Percentiles rank a stretch among this genome's conserved stretches.
Conservation (phyloP, 1,140 invertebrate species). For the Drosophila truncata region DNA sequence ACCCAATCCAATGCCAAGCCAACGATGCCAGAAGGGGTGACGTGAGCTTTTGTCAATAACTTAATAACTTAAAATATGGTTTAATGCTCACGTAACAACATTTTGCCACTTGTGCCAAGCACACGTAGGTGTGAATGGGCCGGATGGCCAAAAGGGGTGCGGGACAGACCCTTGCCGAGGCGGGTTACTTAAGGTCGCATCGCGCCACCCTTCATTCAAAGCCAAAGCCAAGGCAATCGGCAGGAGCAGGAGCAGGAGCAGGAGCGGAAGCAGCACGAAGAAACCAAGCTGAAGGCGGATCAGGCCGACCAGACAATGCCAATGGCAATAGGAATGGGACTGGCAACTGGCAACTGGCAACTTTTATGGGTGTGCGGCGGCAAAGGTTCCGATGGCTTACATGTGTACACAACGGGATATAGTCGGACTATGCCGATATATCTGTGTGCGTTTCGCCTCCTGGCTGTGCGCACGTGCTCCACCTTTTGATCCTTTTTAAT, state of each 20-base stretch:
- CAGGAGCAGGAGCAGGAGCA: neutral
- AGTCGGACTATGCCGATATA: conserved; percentile 20
- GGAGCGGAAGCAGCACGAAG: neutral
- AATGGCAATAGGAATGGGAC: conserved; percentile 41
- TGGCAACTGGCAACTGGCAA: conserved; percentile 50
- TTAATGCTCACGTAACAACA: conserved; percentile 83
- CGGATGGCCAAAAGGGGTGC: conserved; percentile 5
- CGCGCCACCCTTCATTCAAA: conserved; percentile 18
- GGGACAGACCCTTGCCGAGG: conserved; percentile 3
- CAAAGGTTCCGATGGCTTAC: conserved; percentile 45
- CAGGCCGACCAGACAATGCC: conserved; percentile 43
- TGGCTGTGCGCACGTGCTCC: conserved; percentile 63
- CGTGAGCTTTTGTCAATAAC: conserved; percentile 83
- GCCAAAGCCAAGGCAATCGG: conserved; percentile 53
- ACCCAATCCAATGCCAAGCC: conserved; percentile 13
- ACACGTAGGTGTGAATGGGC: conserved; percentile 65
- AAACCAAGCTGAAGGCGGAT: conserved; percentile 8
- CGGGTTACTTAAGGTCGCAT: conserved; percentile 47
- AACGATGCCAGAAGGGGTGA: conserved; percentile 61
- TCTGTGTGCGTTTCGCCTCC: conserved; percentile 42
- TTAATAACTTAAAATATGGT: conserved; percentile 84
- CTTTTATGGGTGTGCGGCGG: conserved; percentile 50
- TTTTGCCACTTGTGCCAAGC: conserved; percentile 80
- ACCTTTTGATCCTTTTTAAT: conserved; percentile 75
- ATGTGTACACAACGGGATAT: conserved; percentile 45